phyloP scores from a whole-genome alignment of 2,113 vertebrate species.

The Prietella phreatophila region DNA sequence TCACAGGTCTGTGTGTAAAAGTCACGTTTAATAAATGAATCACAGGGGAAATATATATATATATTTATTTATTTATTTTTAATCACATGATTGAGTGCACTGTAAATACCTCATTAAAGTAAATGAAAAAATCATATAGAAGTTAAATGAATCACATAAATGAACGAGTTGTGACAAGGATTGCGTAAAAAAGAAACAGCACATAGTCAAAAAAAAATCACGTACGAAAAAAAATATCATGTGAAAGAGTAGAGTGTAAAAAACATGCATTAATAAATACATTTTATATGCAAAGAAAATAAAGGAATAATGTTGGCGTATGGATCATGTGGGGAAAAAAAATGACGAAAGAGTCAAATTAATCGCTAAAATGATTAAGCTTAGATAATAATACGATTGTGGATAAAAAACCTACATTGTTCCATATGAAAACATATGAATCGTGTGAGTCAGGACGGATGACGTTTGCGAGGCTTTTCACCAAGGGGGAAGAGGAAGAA shows the following conservation, averaged over 20 bases:
- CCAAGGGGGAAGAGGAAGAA: background rate
- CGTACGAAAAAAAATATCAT: background rate
- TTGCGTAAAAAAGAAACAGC: too few species aligned
- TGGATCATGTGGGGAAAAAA: background rate
- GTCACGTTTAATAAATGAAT: too few species aligned
- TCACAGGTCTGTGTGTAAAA: too few species aligned
- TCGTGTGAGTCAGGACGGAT: background rate
- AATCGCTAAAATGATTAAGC: background rate
- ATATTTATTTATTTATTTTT: too few species aligned
- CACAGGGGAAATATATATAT: too few species aligned
- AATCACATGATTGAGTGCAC: too few species aligned
- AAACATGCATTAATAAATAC: background rate
- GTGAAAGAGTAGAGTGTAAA: background rate
- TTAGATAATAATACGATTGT: background rate
- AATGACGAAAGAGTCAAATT: background rate
- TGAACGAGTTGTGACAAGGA: background rate
- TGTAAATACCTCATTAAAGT: too few species aligned
- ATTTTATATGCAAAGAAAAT: background rate
- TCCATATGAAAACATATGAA: background rate
- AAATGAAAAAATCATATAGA: too few species aligned
- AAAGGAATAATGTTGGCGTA: background rate
- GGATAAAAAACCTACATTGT: background rate
- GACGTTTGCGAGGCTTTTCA: background rate
- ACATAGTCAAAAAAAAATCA: background rate
- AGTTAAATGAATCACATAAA: background rate